These are phyloP conservation scores for Addax nasomaculatus DNA, from an alignment of 2,113 vertebrate species.

Conservation along the genomic window DNA sequence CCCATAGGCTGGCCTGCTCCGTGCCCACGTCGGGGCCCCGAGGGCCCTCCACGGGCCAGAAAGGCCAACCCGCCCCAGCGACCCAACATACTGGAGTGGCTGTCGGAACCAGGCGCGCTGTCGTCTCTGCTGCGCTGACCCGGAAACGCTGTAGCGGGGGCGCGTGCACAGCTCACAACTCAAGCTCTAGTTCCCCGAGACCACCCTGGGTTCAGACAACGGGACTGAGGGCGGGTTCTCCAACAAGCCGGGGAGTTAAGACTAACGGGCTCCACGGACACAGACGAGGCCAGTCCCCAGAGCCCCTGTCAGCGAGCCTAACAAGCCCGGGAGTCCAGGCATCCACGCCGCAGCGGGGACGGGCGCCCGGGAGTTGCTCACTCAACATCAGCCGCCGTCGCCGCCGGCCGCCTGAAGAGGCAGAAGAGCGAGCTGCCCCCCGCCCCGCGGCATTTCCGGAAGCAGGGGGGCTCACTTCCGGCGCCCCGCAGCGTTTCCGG, in stretches of 20 bases:
- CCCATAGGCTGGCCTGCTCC: background rate
- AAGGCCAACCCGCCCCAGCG: background rate
- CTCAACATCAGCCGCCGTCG: rapidly evolving
- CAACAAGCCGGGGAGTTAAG: rapidly evolving
- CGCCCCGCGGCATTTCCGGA: too few species aligned
- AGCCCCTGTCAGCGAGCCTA: rapidly evolving
- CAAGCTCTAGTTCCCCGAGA: background rate
- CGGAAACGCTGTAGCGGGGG: rapidly evolving
- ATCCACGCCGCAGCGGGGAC: rapidly evolving
- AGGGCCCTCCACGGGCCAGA: rapidly evolving
- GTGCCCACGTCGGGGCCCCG: too few species aligned
- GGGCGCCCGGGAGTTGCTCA: rapidly evolving
- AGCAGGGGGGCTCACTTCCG: background rate
- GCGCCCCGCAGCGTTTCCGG: background rate
- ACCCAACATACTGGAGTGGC: rapidly evolving
- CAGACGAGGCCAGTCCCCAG: rapidly evolving
- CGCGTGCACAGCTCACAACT: background rate
- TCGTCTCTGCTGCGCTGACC: background rate
- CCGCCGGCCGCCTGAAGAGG: rapidly evolving
- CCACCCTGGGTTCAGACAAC: background rate
- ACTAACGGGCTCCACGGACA: rapidly evolving
- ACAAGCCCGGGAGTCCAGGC: rapidly evolving
- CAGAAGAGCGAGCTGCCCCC: rapidly evolving
- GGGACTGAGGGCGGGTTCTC: rapidly evolving
- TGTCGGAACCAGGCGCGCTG: rapidly evolving